Evolutionary conservation across 2,888 invertebrate species (phyloP).

Genomic region (Cecidostiba fungosa): DNA sequence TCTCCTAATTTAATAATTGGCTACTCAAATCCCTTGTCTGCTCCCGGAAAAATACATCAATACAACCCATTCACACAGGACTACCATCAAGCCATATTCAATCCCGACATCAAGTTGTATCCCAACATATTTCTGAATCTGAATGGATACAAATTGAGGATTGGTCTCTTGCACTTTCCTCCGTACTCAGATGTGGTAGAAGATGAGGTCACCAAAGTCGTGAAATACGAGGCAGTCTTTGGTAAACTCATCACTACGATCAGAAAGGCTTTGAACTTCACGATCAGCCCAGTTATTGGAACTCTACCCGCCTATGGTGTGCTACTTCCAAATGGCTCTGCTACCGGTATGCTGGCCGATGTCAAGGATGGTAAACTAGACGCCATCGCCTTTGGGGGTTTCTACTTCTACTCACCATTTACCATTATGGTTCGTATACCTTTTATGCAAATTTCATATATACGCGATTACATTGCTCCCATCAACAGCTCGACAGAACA

Average conservation of each 20-base stretch:
- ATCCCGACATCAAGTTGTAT: neutral
- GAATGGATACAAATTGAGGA: neutral
- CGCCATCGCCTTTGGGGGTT: slow-evolving; percentile 43
- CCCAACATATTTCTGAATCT: slow-evolving; percentile 15
- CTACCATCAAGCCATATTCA: neutral
- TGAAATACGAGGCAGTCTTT: neutral
- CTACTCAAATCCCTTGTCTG: neutral
- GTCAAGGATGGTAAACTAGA: slow-evolving; percentile 17
- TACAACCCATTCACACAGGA: slow-evolving; percentile 1
- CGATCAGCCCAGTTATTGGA: neutral
- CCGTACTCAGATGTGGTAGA: slow-evolving; percentile 15
- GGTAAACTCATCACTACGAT: neutral
- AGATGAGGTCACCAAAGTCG: neutral
- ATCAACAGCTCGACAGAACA: slow-evolving; percentile 21
- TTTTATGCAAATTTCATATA: neutral
- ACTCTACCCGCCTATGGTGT: neutral
- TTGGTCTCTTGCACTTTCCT: slow-evolving; percentile 32
- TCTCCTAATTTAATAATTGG: neutral
- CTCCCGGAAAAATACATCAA: neutral
- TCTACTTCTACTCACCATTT: slow-evolving; percentile 11
- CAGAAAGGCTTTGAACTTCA: neutral
- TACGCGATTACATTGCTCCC: neutral
- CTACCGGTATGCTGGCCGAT: slow-evolving; percentile 20
- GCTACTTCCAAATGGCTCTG: slow-evolving; percentile 21
- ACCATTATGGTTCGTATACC: neutral